Conservation (phyloP, 1,140 invertebrate species). For the Homarus americanus region DNA sequence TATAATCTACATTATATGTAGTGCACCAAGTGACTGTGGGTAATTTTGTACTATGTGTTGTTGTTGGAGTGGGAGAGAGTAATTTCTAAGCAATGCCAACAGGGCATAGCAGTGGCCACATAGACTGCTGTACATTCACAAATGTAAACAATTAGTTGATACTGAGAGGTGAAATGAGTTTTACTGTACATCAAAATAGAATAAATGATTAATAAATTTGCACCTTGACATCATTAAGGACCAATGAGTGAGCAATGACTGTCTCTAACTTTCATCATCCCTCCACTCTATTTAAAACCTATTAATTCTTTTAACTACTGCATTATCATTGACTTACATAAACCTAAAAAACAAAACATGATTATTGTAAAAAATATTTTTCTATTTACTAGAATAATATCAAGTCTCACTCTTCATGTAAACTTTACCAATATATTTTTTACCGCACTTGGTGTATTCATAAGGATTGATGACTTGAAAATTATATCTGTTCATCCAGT, state of each 20-base stretch:
- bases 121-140: background rate
- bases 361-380: slow-evolving; percentile 43
- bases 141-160: background rate
- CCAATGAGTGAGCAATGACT: slow-evolving; percentile 4
- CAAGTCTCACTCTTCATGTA: slow-evolving; percentile 19
- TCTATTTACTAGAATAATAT: slow-evolving; percentile 39
- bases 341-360: slow-evolving; percentile 50
- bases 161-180: background rate
- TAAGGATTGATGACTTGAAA: slow-evolving; percentile 12
- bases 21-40: background rate
- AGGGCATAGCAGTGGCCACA: background rate
- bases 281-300: background rate
- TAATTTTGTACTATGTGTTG: background rate
- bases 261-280: background rate
- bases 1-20: background rate
- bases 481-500: slow-evolving; percentile 25
- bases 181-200: background rate
- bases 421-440: background rate
- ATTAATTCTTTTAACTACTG: slow-evolving; percentile 35
- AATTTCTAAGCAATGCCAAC: background rate
- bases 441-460: background rate
- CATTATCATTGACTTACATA: slow-evolving; percentile 18
- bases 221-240: background rate
- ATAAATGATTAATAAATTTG: background rate
- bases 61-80: background rate